Percentiles rank a stretch among this genome's conserved stretches.
Evolutionary conservation across 2,113 vertebrate genomes (phyloP).

Genomic region (Psittacula cyanocephala): DNA sequence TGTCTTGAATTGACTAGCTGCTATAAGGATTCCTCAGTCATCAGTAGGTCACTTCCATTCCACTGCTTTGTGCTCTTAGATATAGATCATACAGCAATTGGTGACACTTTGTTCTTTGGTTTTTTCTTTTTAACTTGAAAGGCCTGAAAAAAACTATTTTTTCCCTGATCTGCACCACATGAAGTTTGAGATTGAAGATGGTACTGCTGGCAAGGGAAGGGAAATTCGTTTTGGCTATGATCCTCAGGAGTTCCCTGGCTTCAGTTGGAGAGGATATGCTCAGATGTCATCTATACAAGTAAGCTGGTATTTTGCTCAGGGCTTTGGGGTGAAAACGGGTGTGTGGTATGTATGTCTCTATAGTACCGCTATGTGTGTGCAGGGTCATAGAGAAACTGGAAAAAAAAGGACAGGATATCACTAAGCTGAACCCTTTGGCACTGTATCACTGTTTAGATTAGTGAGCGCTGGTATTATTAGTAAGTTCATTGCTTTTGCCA

Average conservation of each 20-base stretch:
- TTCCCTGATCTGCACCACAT: constrained; percentile 91
- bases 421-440: neutral
- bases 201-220: constrained; percentile 75
- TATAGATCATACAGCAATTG: neutral
- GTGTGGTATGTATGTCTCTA: neutral
- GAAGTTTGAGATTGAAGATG: constrained; percentile 90
- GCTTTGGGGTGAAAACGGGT: neutral
- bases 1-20: neutral
- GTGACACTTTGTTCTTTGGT: neutral
- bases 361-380: neutral
- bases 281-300: constrained; percentile 87
- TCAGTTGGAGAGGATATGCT: constrained; percentile 93
- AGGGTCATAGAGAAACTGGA: neutral
- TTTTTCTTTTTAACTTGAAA: constrained; percentile 51
- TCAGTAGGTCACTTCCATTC: neutral
- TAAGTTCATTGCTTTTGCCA: neutral
- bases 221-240: constrained; percentile 85
- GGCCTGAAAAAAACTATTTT: constrained; percentile 82
- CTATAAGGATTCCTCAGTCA: neutral
- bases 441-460: neutral
- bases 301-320: neutral
- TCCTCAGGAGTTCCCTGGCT: constrained; percentile 83
- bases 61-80: neutral
- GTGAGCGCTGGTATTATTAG: neutral
- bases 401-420: neutral